Base-by-base conservation (phyloP, 2,888 invertebrate genomes). In the Scaptomyza flava region DNA sequence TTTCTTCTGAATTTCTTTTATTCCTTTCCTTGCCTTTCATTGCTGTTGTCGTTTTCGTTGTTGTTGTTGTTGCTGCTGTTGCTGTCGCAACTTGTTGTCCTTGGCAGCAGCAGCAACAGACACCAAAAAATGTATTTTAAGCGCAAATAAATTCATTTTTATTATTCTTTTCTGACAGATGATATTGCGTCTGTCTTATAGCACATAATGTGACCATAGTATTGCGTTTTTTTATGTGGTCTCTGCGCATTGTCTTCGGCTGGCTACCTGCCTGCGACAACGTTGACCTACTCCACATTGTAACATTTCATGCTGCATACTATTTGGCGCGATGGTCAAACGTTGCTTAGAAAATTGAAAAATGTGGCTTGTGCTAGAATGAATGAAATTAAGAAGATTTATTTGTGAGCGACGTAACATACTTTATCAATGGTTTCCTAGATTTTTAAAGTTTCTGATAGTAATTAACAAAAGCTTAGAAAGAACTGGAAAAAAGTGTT, bases 141-240 rank as follows among this genome's bases (percentile, higher is more conserved):
- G 70, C 43, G 68, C 66, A 88, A 87, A 89, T 87, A 85, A 87
- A 87, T 89, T 77, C 66, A 66, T 72, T 89, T 87, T 81, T 89
- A 85, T 87, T 87, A 79, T 81, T 68, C 74, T 67, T 41, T 62
- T 67, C 72, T 85, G 84, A 87, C 89, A 85, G 84, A 66, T 81
- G 89, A 84, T 89, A 81, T 74, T 68, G 41, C n/a, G 46, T 68
- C 31, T 48, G 68, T 75, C 53, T 50, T 70, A 8, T 34, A 42
- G 30, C 56, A 41, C 48, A 63, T 58, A 23, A 77, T 66, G 58
- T 62, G 77, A 54, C 68, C 33, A 61, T 34, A 43, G 46, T 59
- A 51, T 41, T 41, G 47, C 38, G 36, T 9, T 59, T 51, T 51
- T 54, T 60, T 53, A 20, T 58, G 36, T 54, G 34, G 12, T 51